Evolutionary conservation across 2,113 vertebrate genomes (phyloP), one percentile per base, ranked within the genome.

Genomic region (Boulengeromyrus knoepffleri): DNA sequence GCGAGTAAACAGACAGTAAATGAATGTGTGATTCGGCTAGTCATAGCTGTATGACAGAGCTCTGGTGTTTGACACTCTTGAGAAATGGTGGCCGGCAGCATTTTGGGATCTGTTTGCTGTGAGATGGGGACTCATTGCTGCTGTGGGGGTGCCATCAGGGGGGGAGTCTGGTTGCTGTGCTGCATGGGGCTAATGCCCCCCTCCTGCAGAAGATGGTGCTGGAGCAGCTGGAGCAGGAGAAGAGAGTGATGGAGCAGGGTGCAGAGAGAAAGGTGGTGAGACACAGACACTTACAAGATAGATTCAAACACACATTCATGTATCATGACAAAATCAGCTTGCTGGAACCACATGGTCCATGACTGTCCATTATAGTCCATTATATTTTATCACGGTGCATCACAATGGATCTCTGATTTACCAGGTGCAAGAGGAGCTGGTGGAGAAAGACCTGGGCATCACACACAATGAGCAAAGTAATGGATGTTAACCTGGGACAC

Each of bases 161-260:
- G 36, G 97, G 98, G 47, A 95, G 97, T 80, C 90, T 99, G 89
- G 96, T 98, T 92, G 96, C 96, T 4, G 95, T 96, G 90, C 94
- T 99, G 90, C 95, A 96, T 91, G 97, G 98, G 49, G 96, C 92
- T 0, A 97, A 99, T 0, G 96, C 96, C 87, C 97, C 97, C 0
- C 89, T 97, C 90, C 96, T 99, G 89, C 97, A 97, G 94, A 98
- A 94, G 93, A 97, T 95, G 91, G 96, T 99, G 88, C 91, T 96
- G 49, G 96, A 97, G n/a, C 96, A 98, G 90, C 94, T 99, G 92
- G 93, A 93, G 84, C 94, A 94, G 7, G 96, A 97, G 92, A 97
- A 95, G 94, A 94, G 93, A 80, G 95, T 95, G 89, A 92, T 97
- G 77, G 96, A 97, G 24, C 90, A 90, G 27, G 95, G 95, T 90